phyloP scores from a whole-genome alignment of 2,113 vertebrate genomes.

The Catharus minimus region DNA sequence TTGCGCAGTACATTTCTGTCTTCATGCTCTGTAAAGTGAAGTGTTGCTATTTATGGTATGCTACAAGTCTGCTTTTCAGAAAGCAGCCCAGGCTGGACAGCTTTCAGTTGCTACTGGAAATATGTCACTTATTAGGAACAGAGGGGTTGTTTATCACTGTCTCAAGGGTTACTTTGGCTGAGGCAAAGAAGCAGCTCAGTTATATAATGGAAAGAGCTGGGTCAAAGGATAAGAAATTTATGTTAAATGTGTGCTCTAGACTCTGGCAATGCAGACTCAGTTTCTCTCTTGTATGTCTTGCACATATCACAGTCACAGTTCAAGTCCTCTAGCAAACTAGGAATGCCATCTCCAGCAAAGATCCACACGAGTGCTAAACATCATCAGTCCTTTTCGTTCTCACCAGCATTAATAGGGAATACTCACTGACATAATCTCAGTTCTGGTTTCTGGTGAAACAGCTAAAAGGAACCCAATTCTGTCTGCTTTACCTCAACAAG shows the following conservation, averaged over 20 bases:
- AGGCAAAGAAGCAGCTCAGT: not conserved
- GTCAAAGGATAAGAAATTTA: constrained; percentile 34
- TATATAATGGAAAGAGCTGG: constrained; percentile 39
- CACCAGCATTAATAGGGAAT: fast-evolving
- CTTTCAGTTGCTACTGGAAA: constrained; percentile 53
- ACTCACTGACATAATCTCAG: not conserved
- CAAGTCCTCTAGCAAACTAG: not conserved
- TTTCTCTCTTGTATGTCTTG: not conserved
- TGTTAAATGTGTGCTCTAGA: not conserved
- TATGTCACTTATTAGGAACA: constrained; percentile 59
- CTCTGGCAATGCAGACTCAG: not conserved
- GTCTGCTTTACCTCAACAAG: not conserved
- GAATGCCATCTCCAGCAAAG: not conserved
- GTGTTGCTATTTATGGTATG: constrained; percentile 12
- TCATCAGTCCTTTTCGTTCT: not conserved
- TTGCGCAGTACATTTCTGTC: not conserved
- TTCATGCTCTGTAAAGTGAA: not conserved
- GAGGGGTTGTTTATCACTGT: constrained; percentile 55
- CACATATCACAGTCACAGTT: fast-evolving
- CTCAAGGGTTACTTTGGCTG: constrained; percentile 36
- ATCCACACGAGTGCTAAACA: not conserved
- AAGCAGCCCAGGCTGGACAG: constrained; percentile 9
- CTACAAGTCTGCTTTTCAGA: constrained; percentile 17
- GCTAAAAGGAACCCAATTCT: not conserved
- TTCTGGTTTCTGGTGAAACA: not conserved